Base-by-base conservation (phyloP, 2,797 vertebrate species). In the Myoxocephalus aenaeus region DNA sequence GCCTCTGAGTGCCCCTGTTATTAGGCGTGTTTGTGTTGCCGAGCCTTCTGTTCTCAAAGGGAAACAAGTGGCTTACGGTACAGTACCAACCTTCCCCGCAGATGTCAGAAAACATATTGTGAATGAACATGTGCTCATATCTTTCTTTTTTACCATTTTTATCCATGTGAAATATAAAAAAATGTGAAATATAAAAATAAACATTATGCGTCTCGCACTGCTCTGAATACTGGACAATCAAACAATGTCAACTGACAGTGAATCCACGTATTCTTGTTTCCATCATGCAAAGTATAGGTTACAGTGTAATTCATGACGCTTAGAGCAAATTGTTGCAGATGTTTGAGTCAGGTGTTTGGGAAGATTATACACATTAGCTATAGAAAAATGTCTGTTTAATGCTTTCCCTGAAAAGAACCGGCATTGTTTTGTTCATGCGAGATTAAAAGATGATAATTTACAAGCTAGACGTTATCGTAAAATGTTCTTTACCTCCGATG, bases 11-110 rank as follows among this genome's bases (percentile, higher is more conserved):
- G 79, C 59, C 50, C 61, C 80, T 79, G 68, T 73, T 84, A 82
- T 83, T 85, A 85, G 70, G 65, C 70, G 62, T 80, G 84, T 90
- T 86, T 90, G 65, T 89, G 75, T 65, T 75, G 48, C 44, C 3
- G 62, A 68, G 76, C 75, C 32, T 48, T 76, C 29, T 64, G 70
- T 48, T 34, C 65, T 76, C 70, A 10, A 48, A 87, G 80, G 68
- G 77, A 82, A 80, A 75, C 62, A 80, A 83, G 72, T 79, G 80
- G 63, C 32, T 61, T 15, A 42, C 29, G 6, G 69, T 66, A 11
- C 50, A 25, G 42, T 5, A 53, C 18, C 34, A 34, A 11, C 58
- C 38, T 42, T 70, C 46, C 48, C 22, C 25, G 18, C 13, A 27
- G 46, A 61, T 34, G 72, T 74, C 56, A 81, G 42, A 48, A 34